Base-by-base conservation (phyloP, 2,797 vertebrate genomes). In the Peromyscus nudipes region DNA sequence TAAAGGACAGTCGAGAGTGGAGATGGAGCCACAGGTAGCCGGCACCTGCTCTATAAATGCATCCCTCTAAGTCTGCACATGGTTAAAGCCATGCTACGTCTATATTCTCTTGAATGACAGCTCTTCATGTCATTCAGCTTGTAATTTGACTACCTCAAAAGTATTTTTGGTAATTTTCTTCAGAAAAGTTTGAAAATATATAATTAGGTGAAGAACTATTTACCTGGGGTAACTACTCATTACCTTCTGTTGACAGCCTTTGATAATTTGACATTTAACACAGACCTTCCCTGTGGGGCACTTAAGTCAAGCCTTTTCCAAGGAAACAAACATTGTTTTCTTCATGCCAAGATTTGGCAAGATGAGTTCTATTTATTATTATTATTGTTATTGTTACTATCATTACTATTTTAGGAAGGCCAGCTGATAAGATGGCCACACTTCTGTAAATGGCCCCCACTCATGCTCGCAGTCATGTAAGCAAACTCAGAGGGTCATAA, bases 171-270 rank as follows among this genome's bases (percentile, higher is more conserved):
- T 52, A 96, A 95, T 92, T 97, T 96, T 96, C 62, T 93, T 82
- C 97, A 96, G 95, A 90, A 89, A 93, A 90, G 65, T 92, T 77
- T 94, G 96, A 94, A 95, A 92, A 95, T 84, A 97, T 93, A 76
- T 96, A 96, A 98, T 98, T 97, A 98, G 8, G 83, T 25, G 80
- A 81, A 96, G 77, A 97, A 96, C 87, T 95, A 93, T 97, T 97
- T 95, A 96, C 93, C 64, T 31, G 76, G 91, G 37, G 62, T 31
- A 96, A 76, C 93, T 96, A 95, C 57, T 96, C 95, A 97, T 96
- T 97, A 95, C 76, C 80, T 96, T 96, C 80, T 95, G 92, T 93
- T 97, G 96, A 96, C 40, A 94, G 93, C 77, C 80, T 95, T 83
- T 52, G 43, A 34, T 92, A 96, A 97, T 94, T 96, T 92, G 83